Evolutionary conservation across 2,797 vertebrate genomes (phyloP), one percentile per base, ranked within the genome.

Genomic region (Leptoclinus maculatus): DNA sequence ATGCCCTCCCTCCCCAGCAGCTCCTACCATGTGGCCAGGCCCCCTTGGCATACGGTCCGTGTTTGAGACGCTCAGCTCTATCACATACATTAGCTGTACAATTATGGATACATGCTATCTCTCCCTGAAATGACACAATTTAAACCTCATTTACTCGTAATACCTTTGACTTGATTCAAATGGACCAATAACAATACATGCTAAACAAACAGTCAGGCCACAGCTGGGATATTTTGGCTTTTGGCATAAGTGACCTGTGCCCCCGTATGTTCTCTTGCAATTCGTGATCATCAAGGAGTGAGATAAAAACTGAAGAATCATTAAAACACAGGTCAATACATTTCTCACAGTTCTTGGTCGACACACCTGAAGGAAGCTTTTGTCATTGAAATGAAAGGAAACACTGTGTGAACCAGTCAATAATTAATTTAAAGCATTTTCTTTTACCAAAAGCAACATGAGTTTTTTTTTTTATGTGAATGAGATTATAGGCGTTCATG

Each of bases 371-470:
- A 91, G 88, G 85, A 90, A 91, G 87, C 85, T 73, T 83, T 86
- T 88, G 82, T 89, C 80, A 85, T 86, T 88, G 80, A 81, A 87
- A 80, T 78, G 74, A 82, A 87, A 84, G 82, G 80, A 88, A 91
- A 91, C 83, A 88, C 79, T 85, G 80, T 82, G 84, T 45, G 66
- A 81, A 81, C 75, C 78, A 75, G 91, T 94, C 91, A 84, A 94
- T 93, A 93, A 92, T 92, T 86, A 83, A 94, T 94, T 93, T 89
- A 78, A 89, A 88, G 87, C 85, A 80, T 81, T 72, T 74, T 78
- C 87, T 82, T 71, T 78, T 88, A 88, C 80, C 81, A 86, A 71
- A 66, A 84, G 85, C 87, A 78, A 78, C 70, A 79, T n/a, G 72
- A 84, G n/a, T n/a, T n/a, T n/a, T 86, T 71, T 21, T 32, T 85